These are phyloP conservation scores for Tenthredo distinguenda DNA, from an alignment of 2,888 invertebrate species.

Conservation along the genomic window DNA sequence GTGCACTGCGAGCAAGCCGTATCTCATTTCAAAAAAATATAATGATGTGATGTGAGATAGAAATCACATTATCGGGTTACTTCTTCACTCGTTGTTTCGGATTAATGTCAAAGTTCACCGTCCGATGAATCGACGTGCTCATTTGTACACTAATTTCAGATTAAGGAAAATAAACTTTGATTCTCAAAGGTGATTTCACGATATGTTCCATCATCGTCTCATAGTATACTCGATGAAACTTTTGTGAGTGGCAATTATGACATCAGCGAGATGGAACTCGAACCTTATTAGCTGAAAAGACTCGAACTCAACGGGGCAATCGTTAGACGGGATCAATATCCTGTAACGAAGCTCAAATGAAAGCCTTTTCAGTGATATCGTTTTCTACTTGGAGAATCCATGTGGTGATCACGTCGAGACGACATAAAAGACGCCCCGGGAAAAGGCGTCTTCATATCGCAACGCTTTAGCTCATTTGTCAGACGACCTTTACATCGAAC, in stretches of 20 bases:
- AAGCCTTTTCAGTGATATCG: constrained; percentile 10
- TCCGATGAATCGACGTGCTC: not conserved
- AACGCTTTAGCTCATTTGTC: not conserved
- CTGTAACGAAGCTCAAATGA: not conserved
- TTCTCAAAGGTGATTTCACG: too few species aligned
- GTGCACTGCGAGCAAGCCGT: not conserved
- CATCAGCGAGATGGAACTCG: not conserved
- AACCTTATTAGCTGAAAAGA: not conserved
- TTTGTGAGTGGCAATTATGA: not conserved
- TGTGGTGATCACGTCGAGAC: not conserved
- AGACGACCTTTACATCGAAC: not conserved
- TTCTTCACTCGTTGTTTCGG: not conserved
- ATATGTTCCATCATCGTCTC: too few species aligned
- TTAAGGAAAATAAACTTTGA: not conserved
- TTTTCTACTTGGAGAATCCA: not conserved
- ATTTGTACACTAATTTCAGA: not conserved
- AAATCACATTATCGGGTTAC: not conserved
- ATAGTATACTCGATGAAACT: not conserved
- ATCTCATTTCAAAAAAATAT: not conserved
- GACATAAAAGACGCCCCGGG: not conserved
- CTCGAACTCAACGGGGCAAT: not conserved
- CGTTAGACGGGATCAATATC: not conserved
- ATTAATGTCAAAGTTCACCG: not conserved
- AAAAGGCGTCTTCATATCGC: not conserved
- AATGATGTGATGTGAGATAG: not conserved